These are phyloP conservation scores for Myotis myotis DNA, from an alignment of 2,797 vertebrate species.

Conservation along the genomic window DNA sequence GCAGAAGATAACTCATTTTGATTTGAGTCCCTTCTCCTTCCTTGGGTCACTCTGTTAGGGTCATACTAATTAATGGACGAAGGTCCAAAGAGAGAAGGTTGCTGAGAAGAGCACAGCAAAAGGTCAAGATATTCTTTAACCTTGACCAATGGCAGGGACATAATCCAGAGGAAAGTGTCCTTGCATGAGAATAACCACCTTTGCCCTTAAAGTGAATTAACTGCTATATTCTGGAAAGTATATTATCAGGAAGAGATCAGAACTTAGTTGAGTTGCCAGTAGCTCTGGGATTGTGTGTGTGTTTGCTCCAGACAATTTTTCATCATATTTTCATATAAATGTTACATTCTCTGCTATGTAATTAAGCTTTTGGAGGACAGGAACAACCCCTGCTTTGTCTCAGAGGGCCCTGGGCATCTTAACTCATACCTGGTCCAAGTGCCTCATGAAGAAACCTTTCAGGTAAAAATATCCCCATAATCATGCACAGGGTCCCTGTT, in stretches of 20 bases:
- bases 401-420: background rate
- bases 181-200: background rate
- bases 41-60: background rate
- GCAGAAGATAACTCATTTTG: background rate
- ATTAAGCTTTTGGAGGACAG: background rate
- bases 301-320: background rate
- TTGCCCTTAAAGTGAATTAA: background rate
- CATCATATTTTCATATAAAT: background rate
- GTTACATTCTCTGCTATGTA: background rate
- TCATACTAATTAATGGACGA: background rate
- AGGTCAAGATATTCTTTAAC: background rate
- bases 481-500: background rate
- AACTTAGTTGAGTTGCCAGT: background rate
- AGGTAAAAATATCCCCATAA: background rate
- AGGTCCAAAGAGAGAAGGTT: background rate
- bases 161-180: background rate
- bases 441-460: background rate
- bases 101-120: background rate
- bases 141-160: background rate
- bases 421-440: background rate
- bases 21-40: background rate
- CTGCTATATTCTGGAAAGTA: conserved; percentile 1
- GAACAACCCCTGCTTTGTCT: background rate
- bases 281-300: background rate
- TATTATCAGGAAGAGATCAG: background rate